A percentile compares a stretch with the other conserved stretches of the same genome.
Evolutionary conservation across 1,140 invertebrate genomes (phyloP).

Genomic region (Anastrepha obliqua): DNA sequence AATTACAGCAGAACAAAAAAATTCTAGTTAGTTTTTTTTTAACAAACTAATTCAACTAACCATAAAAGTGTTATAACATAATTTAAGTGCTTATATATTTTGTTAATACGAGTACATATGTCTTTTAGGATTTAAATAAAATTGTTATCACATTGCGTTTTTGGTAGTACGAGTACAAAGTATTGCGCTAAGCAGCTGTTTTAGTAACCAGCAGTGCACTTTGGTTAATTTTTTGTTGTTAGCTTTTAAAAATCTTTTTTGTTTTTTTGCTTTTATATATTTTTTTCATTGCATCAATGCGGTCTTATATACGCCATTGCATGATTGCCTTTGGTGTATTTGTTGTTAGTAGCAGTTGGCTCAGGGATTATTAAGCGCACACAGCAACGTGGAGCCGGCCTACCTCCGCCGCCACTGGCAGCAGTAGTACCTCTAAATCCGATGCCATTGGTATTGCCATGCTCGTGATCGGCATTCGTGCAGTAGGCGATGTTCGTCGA

Average conservation of each 20-base stretch:
- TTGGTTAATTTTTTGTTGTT: not conserved
- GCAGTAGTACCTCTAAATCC: constrained; percentile 55
- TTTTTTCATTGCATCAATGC: not conserved
- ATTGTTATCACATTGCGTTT: constrained; percentile 34
- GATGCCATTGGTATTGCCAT: not conserved
- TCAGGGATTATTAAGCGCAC: constrained; percentile 18
- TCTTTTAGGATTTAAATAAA: not conserved
- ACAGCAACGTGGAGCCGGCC: constrained; percentile 56
- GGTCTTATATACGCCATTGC: constrained; percentile 37
- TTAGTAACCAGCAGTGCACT: not conserved
- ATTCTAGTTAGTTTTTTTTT: not conserved
- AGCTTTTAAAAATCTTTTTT: no score
- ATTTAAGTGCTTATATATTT: not conserved
- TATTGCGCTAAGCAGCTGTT: not conserved
- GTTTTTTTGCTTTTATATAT: not conserved
- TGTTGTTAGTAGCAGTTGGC: constrained; percentile 21
- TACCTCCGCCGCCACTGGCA: constrained; percentile 62
- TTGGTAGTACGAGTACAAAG: not conserved
- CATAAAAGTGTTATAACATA: not conserved
- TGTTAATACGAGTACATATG: not conserved
- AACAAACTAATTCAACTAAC: not conserved
- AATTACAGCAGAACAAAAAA: not conserved
- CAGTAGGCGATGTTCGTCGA: constrained; percentile 66
- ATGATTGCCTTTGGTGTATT: not conserved
- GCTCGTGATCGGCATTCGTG: constrained; percentile 64